Conservation (phyloP, 2,888 invertebrate genomes). For the Cosmopolites sordidus region DNA sequence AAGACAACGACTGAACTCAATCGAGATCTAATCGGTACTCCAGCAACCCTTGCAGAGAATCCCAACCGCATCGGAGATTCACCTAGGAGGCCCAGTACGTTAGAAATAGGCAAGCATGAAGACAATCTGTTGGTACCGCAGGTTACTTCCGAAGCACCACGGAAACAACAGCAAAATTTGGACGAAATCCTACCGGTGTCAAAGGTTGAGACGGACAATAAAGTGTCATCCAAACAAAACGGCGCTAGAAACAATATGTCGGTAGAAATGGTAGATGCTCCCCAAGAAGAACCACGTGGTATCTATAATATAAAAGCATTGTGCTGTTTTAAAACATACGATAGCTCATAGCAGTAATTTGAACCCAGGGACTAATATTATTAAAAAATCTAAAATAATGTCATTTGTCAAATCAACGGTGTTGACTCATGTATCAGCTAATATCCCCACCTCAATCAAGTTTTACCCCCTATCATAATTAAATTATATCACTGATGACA, state of each 20-base stretch:
- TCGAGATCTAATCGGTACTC: not conserved
- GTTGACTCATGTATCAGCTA: too few species aligned
- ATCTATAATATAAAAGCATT: constrained; percentile 52
- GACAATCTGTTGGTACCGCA: not conserved
- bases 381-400: not conserved
- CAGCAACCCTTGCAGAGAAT: not conserved
- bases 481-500: too few species aligned
- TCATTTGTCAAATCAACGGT: too few species aligned
- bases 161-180: constrained; percentile 30
- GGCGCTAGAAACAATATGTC: constrained; percentile 19
- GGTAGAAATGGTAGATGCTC: constrained; percentile 16
- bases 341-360: constrained; percentile 42
- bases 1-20: constrained; percentile 8
- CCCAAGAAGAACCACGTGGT: constrained; percentile 38
- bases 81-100: constrained; percentile 8
- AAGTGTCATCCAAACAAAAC: constrained; percentile 12
- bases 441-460: too few species aligned
- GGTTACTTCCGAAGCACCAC: not conserved
- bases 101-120: constrained; percentile 14
- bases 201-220: constrained; percentile 16
- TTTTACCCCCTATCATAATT: too few species aligned
- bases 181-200: constrained; percentile 42
- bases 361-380: too few species aligned
- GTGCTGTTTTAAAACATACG: constrained; percentile 49
- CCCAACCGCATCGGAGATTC: not conserved